Percentiles rank a stretch among this genome's conserved stretches.
These are phyloP conservation scores for Aphelinus certus DNA, from an alignment of 1,140 invertebrate genomes.

Conservation along the genomic window DNA sequence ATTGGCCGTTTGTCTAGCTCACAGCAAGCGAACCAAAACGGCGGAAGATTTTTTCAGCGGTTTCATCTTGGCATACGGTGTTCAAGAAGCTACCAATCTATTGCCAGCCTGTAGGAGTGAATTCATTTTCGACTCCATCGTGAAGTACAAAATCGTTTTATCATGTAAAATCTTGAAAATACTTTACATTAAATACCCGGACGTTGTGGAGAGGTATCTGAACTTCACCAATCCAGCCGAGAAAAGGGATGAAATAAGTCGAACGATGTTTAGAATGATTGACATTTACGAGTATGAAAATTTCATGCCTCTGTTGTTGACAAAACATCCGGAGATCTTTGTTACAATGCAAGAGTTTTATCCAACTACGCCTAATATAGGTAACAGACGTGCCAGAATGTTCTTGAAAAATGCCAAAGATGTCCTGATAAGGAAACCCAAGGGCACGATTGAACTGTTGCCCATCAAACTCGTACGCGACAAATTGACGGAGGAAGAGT, in stretches of 20 bases:
- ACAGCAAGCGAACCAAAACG: neutral
- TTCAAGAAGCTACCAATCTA: slow-evolving; percentile 44
- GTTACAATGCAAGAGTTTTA: slow-evolving; percentile 33
- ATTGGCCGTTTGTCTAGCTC: slow-evolving; percentile 37
- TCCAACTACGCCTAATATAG: slow-evolving; percentile 31
- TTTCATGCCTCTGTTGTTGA: slow-evolving; percentile 44
- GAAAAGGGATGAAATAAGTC: slow-evolving; percentile 10
- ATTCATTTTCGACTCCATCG: slow-evolving; percentile 44
- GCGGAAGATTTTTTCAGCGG: slow-evolving; percentile 49
- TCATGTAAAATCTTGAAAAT: slow-evolving; percentile 35
- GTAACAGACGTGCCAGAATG: slow-evolving; percentile 41
- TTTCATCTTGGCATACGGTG: slow-evolving; percentile 37
- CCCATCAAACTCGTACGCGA: slow-evolving; percentile 44
- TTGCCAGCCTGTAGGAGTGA: slow-evolving; percentile 46
- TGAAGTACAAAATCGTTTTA: slow-evolving; percentile 40
- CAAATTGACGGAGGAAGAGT: slow-evolving; percentile 42
- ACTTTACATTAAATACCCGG: slow-evolving; percentile 46
- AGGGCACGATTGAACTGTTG: slow-evolving; percentile 41
- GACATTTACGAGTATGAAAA: slow-evolving; percentile 33
- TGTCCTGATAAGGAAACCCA: slow-evolving; percentile 42
- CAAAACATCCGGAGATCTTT: slow-evolving; percentile 40
- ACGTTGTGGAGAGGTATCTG: slow-evolving; percentile 41
- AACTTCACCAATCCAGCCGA: slow-evolving; percentile 23
- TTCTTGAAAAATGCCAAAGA: slow-evolving; percentile 49
- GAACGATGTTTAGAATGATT: slow-evolving; percentile 28